Percentiles rank a stretch among this genome's conserved stretches.
These are phyloP conservation scores for Aleiodes sp. DNA, from an alignment of 1,140 invertebrate species.

Conservation along the genomic window DNA sequence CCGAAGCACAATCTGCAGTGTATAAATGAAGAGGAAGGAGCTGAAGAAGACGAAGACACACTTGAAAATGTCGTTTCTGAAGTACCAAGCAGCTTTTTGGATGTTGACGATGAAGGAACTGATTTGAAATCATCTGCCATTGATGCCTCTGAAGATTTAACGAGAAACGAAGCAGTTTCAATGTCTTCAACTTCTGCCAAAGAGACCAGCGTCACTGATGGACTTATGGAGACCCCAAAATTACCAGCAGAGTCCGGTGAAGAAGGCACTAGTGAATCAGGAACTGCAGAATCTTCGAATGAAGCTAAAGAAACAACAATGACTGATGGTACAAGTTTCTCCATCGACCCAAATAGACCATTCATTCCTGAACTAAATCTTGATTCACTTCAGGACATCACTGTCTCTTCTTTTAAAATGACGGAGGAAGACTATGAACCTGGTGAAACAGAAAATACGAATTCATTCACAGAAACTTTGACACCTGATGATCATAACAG, in stretches of 20 bases:
- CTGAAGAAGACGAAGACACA: conserved; percentile 2
- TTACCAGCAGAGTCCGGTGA: not conserved
- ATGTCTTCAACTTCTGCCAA: conserved; percentile 39
- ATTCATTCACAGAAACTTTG: conserved; percentile 33
- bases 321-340: conserved; percentile 43
- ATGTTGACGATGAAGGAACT: conserved; percentile 32
- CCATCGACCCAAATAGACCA: conserved; percentile 44
- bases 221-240: conserved; percentile 22
- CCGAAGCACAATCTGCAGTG: conserved; percentile 15
- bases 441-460: conserved; percentile 40
- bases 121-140: not conserved
- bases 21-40: conserved; percentile 26
- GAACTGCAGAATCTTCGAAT: conserved; percentile 38
- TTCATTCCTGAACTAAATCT: conserved; percentile 59
- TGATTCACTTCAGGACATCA: conserved; percentile 56
- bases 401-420: conserved; percentile 52
- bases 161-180: conserved; percentile 29
- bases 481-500: conserved; percentile 30
- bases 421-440: conserved; percentile 42
- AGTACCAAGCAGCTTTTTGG: conserved; percentile 19
- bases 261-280: not conserved
- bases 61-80: not conserved
- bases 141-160: conserved; percentile 15
- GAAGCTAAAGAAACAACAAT: conserved; percentile 44
- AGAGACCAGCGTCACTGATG: conserved; percentile 40